Base-by-base conservation (phyloP, 2,797 vertebrate species). In the Sebastes baramenuke region DNA sequence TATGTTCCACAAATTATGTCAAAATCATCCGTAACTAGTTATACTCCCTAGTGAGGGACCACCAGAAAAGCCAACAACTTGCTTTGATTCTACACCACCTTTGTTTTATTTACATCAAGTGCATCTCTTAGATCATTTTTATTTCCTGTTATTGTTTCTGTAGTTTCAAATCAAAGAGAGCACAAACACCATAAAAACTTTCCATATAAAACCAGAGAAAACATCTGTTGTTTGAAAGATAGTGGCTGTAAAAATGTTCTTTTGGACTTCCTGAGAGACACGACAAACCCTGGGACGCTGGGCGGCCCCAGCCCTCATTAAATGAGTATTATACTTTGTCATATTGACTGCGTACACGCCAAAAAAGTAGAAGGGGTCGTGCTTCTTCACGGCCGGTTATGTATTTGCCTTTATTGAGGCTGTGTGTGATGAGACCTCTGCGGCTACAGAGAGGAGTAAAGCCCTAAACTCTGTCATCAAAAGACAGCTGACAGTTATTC, bases 401-500 rank as follows among this genome's bases (percentile, higher is more conserved):
- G 81, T 83, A 85, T 90, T 79, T 67, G 30, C 79, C 61, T 81
- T 85, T 69, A 70, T 72, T 32, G 66, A 66, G 71, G 67, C 77
- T 59, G 68, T 74, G 73, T 82, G 77, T 79, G 83, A 81, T 75
- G 80, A 90, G 81, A 76, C 76, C 87, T 77, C 67, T 81, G 85
- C 3, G 32, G 83, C 72, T 79, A 55, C 72, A 75, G 71, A 75
- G 54, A 76, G 62, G 72, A 90, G 69, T 84, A 85, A 87, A 91
- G 86, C 88, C 78, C 80, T 87, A 78, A 91, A 94, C 82, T 93
- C 88, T 76, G 85, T 87, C 88, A 88, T 87, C 87, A 92, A 92
- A 88, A 87, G 89, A 84, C 91, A 80, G 88, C 90, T 92, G 93
- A 94, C 89, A 91, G 90, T 93, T 95, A 93, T 91, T 95, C 93